phyloP scores from a whole-genome alignment of 2,113 vertebrate species.

The Hippocampus guttulatus region DNA sequence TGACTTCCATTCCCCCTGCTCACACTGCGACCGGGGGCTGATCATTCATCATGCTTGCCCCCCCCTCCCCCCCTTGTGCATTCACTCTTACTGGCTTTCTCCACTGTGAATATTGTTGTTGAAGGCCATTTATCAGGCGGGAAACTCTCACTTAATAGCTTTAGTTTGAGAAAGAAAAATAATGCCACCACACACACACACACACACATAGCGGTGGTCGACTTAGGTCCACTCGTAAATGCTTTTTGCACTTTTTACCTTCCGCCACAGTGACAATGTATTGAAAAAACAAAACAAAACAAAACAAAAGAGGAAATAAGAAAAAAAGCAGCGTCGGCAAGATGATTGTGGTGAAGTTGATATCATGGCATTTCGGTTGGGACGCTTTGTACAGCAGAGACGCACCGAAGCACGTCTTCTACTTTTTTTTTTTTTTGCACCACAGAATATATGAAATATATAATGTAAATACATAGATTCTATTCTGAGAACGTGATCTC shows the following conservation, averaged over 20 bases:
- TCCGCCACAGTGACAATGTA: slow-evolving; percentile 34
- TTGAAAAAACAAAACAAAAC: slow-evolving; percentile 30
- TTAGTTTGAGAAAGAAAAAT: slow-evolving; percentile 27
- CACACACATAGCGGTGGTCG: slow-evolving; percentile 27
- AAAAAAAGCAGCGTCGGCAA: slow-evolving; percentile 8
- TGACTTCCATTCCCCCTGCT: not conserved
- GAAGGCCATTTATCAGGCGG: slow-evolving; percentile 26
- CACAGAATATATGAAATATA: slow-evolving; percentile 63
- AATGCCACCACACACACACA: slow-evolving; percentile 8
- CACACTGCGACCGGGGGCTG: not conserved
- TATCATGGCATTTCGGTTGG: slow-evolving; percentile 20
- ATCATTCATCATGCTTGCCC: slow-evolving; percentile 32
- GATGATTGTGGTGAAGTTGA: slow-evolving; percentile 8
- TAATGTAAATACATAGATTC: slow-evolving; percentile 67
- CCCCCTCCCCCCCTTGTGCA: slow-evolving; percentile 24
- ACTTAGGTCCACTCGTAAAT: slow-evolving; percentile 31
- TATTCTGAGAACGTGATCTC: slow-evolving; percentile 58
- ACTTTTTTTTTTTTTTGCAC: slow-evolving; percentile 49
- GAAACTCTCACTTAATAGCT: slow-evolving; percentile 20
- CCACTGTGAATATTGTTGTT: slow-evolving; percentile 39
- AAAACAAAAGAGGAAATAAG: slow-evolving; percentile 47
- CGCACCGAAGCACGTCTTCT: slow-evolving; percentile 46
- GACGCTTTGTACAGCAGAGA: slow-evolving; percentile 51
- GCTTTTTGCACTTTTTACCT: slow-evolving; percentile 27
- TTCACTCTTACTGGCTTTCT: slow-evolving; percentile 32